These are phyloP conservation scores for Telmatherina bonti DNA, from an alignment of 2,797 vertebrate genomes.

Conservation along the genomic window DNA sequence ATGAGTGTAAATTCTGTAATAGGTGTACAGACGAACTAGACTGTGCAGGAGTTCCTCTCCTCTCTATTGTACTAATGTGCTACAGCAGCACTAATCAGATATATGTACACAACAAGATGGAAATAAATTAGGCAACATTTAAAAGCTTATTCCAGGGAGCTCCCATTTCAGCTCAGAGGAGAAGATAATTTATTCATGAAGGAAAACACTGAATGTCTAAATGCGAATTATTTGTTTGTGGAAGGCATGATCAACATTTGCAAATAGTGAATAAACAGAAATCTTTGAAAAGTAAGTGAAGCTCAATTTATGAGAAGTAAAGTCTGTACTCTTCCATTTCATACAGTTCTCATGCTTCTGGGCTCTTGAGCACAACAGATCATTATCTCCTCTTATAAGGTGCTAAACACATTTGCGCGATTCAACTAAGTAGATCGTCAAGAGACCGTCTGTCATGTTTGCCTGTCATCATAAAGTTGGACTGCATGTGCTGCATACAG, in stretches of 20 bases:
- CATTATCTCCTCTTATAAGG: conserved; percentile 39
- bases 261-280: neutral
- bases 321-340: conserved; percentile 1
- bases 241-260: neutral
- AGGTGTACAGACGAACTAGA: conserved; percentile 24
- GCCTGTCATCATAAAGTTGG: conserved; percentile 32
- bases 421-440: conserved; percentile 14
- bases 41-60: conserved; percentile 24
- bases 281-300: conserved; percentile 4
- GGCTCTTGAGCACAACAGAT: conserved; percentile 25
- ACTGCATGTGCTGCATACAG: conserved; percentile 25
- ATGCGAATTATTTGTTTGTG: conserved; percentile 3
- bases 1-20: neutral
- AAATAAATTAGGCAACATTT: conserved; percentile 19
- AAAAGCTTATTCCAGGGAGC: neutral
- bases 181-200: too few species aligned
- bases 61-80: conserved; percentile 9
- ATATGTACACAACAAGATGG: conserved; percentile 1
- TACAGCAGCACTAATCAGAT: conserved; percentile 34
- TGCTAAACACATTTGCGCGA: conserved; percentile 29
- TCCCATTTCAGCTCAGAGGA: neutral
- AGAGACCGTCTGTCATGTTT: conserved; percentile 31
- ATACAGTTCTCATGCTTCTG: neutral
- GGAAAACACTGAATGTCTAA: neutral
- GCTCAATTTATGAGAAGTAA: neutral